These are phyloP conservation scores for Anoura caudifer DNA, from an alignment of 2,113 vertebrate genomes.

Conservation along the genomic window DNA sequence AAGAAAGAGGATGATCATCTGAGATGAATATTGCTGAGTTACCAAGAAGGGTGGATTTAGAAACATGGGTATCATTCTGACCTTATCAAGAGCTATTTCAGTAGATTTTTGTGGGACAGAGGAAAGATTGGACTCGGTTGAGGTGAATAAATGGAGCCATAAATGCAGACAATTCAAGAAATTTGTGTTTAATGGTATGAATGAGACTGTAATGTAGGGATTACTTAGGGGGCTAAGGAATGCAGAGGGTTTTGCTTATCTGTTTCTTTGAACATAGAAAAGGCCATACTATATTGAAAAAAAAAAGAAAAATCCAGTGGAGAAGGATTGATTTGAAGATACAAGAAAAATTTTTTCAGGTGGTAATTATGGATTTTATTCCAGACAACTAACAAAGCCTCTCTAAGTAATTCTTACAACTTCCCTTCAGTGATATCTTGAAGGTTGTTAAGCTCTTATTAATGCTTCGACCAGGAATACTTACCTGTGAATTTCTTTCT, in stretches of 20 bases:
- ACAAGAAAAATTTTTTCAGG: background rate
- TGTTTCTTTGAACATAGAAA: background rate
- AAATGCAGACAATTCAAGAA: slow-evolving; percentile 34
- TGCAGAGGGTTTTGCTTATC: background rate
- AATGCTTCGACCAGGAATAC: slow-evolving; percentile 8
- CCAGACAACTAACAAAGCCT: slow-evolving; percentile 3
- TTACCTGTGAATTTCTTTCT: background rate
- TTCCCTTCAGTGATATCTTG: background rate
- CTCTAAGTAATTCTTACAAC: background rate
- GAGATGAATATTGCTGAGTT: slow-evolving; percentile 14
- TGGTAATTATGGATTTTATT: slow-evolving; percentile 48
- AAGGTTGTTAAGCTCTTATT: slow-evolving; percentile 28
- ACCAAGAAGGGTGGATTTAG: slow-evolving; percentile 42
- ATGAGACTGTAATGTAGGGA: background rate
- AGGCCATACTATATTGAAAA: background rate
- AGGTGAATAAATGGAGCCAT: slow-evolving; percentile 46
- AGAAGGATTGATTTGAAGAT: background rate
- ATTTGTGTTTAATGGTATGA: slow-evolving; percentile 7
- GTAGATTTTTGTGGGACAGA: background rate
- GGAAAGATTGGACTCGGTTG: slow-evolving; percentile 53
- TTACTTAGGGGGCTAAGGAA: background rate
- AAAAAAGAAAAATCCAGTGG: background rate
- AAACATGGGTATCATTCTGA: slow-evolving; percentile 23
- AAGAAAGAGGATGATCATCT: background rate
- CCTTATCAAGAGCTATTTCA: slow-evolving; percentile 46